These are phyloP conservation scores for Drosophila orosa DNA, from an alignment of 1,140 invertebrate genomes.

Conservation along the genomic window DNA sequence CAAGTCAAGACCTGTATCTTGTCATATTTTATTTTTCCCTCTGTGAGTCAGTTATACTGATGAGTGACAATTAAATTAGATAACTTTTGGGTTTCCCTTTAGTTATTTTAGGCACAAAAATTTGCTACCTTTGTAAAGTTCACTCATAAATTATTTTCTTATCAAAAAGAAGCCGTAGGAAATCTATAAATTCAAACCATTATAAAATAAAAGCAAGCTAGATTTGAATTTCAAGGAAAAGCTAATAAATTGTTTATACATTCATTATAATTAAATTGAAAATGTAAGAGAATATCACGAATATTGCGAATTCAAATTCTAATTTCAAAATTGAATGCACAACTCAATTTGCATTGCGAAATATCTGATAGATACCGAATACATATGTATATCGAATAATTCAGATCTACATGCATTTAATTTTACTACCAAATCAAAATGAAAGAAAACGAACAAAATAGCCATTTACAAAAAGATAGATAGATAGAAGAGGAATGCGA, in stretches of 20 bases:
- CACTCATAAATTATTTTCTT: constrained; percentile 18
- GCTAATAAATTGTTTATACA: background rate
- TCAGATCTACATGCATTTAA: constrained; percentile 9
- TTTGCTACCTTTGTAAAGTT: constrained; percentile 13
- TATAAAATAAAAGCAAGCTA: background rate
- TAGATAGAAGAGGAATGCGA: constrained; percentile 28
- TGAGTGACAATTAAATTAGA: constrained; percentile 29
- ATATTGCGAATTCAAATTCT: background rate
- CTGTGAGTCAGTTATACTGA: constrained; percentile 13
- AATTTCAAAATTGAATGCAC: constrained; percentile 34
- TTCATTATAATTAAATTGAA: too few relatives aligned
- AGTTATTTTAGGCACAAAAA: constrained; percentile 13
- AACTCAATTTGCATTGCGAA: constrained; percentile 32
- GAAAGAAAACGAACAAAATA: background rate
- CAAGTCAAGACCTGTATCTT: background rate
- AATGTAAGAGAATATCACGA: constrained; percentile 8
- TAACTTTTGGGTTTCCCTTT: constrained; percentile 23
- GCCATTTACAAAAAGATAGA: background rate
- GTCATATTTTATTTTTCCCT: constrained; percentile 4
- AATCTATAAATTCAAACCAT: background rate
- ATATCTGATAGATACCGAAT: constrained; percentile 1
- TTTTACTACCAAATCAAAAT: constrained; percentile 25
- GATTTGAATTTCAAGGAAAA: background rate
- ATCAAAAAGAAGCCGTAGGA: constrained; percentile 5
- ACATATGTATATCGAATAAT: background rate